Evolutionary conservation across 2,113 vertebrate genomes (phyloP).

Genomic region (Sinosuthora webbiana): DNA sequence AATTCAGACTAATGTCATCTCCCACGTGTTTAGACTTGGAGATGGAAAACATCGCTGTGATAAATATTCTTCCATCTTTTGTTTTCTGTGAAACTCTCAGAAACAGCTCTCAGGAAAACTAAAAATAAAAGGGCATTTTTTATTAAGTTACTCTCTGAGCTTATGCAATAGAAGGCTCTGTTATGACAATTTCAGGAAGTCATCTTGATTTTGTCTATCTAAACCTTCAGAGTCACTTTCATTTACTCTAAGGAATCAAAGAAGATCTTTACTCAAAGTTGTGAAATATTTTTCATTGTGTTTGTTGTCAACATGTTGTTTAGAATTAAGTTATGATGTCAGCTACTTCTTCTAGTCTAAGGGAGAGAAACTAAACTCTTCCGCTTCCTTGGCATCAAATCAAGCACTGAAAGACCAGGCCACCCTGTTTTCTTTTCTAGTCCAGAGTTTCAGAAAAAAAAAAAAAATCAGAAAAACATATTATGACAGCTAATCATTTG

Average conservation of each 20-base stretch:
- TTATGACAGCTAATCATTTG: constrained; percentile 72
- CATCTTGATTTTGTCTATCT: background rate
- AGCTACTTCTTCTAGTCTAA: background rate
- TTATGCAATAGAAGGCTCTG: background rate
- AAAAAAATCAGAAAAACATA: constrained; percentile 45
- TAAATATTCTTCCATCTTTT: background rate
- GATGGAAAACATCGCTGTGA: background rate
- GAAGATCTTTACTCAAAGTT: background rate
- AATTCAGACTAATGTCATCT: background rate
- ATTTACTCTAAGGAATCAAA: background rate
- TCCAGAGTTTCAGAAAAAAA: background rate
- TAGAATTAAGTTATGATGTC: background rate
- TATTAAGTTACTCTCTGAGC: background rate
- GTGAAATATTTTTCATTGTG: background rate
- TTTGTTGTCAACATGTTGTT: background rate
- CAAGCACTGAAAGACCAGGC: background rate
- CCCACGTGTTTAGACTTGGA: background rate
- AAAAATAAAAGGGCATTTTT: background rate
- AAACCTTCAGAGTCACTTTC: background rate
- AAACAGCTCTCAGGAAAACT: background rate
- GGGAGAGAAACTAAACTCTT: background rate
- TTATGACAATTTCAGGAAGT: background rate
- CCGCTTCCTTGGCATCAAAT: constrained; percentile 10
- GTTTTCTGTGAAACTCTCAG: background rate
- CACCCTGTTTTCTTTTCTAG: constrained; percentile 16